phyloP scores from a whole-genome alignment of 2,888 invertebrate species.

The Scrobipalpa atriplicella region DNA sequence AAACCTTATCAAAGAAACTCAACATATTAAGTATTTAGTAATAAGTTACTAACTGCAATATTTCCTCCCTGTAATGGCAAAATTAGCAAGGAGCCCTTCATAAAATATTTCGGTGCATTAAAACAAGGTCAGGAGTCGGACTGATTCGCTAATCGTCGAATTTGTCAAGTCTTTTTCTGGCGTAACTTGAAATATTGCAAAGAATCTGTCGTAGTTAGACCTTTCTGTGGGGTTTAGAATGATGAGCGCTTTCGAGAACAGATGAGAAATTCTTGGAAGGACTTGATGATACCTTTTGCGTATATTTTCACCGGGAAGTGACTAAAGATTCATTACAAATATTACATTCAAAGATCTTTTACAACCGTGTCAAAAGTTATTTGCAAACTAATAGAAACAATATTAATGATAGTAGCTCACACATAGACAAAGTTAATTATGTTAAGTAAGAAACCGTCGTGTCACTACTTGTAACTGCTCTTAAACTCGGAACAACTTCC shows the following conservation, averaged over 20 bases:
- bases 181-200: conserved; percentile 9
- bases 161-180: conserved; percentile 20
- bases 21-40: too few relatives aligned
- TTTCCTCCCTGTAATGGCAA: too few relatives aligned
- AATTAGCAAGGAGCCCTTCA: neutral
- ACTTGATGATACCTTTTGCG: neutral
- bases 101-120: neutral
- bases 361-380: neutral
- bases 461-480: conserved; percentile 18
- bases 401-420: neutral
- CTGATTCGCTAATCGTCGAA: conserved; percentile 1
- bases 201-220: neutral
- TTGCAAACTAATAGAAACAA: neutral
- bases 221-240: neutral
- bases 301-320: too few relatives aligned
- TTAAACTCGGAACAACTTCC: conserved; percentile 1
- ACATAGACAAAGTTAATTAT: neutral
- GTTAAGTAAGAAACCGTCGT: neutral
- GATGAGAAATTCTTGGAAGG: neutral
- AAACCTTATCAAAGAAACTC: too few relatives aligned
- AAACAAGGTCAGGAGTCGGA: neutral
- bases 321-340: too few relatives aligned
- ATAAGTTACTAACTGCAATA: too few relatives aligned
- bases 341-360: too few relatives aligned
- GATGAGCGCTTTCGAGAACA: neutral